phyloP scores from a whole-genome alignment of 2,797 vertebrate genomes.

The Enteromius viviparus region DNA sequence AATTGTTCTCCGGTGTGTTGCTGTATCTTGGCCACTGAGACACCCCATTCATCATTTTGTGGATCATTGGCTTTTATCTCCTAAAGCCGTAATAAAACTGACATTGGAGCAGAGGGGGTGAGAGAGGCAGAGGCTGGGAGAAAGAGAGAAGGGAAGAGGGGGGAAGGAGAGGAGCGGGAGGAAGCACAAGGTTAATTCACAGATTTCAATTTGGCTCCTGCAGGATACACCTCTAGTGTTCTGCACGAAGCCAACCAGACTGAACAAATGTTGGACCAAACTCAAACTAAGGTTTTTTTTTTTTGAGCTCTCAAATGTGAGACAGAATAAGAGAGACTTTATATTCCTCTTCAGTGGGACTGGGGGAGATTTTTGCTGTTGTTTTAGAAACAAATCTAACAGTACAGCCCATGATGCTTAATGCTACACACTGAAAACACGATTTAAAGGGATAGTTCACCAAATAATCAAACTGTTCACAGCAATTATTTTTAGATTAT shows the following conservation, averaged over 20 bases:
- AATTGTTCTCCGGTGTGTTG: slow-evolving; percentile 78
- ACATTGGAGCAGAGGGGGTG: slow-evolving; percentile 74
- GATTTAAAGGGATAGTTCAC: slow-evolving; percentile 10
- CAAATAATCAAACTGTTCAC: neutral
- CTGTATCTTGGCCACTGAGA: slow-evolving; percentile 81
- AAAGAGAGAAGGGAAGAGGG: slow-evolving; percentile 16
- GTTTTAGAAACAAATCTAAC: neutral
- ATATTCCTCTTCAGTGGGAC: neutral
- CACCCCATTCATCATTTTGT: slow-evolving; percentile 85
- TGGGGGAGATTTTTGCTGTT: neutral
- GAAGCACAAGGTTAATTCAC: slow-evolving; percentile 62
- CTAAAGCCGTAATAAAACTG: slow-evolving; percentile 86
- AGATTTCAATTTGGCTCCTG: slow-evolving; percentile 52
- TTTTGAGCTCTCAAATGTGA: neutral
- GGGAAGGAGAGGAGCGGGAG: slow-evolving; percentile 27
- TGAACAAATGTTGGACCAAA: slow-evolving; percentile 33
- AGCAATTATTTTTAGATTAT: neutral
- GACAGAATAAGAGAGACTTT: neutral
- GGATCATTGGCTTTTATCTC: slow-evolving; percentile 84
- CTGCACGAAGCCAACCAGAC: slow-evolving; percentile 29
- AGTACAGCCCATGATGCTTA: neutral
- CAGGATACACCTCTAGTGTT: slow-evolving; percentile 41
- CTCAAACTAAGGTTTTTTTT: slow-evolving; percentile 29
- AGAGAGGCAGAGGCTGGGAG: slow-evolving; percentile 57
- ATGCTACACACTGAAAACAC: neutral